Evolutionary conservation across 2,113 vertebrate species (phyloP).

Genomic region (Amphiprion ocellaris): DNA sequence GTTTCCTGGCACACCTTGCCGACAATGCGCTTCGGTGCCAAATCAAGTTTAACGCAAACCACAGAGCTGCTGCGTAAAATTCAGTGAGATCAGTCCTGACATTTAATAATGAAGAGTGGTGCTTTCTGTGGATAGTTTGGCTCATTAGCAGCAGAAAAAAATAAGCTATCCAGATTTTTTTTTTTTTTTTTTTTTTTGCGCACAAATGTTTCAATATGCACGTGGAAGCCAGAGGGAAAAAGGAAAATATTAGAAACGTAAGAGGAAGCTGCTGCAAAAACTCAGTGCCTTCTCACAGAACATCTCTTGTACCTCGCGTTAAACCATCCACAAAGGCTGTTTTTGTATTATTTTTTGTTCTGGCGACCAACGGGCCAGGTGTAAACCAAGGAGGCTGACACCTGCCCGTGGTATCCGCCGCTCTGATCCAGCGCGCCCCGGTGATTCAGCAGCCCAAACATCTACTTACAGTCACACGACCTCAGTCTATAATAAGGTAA

Average conservation of each 20-base stretch:
- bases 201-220: slow-evolving; percentile 19
- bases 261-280: slow-evolving; percentile 40
- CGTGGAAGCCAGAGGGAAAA: slow-evolving; percentile 36
- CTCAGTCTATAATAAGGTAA: slow-evolving; percentile 33
- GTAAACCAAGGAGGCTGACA: slow-evolving; percentile 67
- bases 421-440: slow-evolving; percentile 42
- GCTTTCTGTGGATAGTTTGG: not conserved
- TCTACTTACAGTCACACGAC: slow-evolving; percentile 17
- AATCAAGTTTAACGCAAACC: slow-evolving; percentile 8
- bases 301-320: slow-evolving; percentile 52
- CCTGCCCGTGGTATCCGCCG: slow-evolving; percentile 61
- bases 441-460: slow-evolving; percentile 38
- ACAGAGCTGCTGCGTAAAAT: not conserved
- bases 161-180: not conserved
- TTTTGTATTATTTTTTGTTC: slow-evolving; percentile 4
- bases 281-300: slow-evolving; percentile 38
- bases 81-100: not conserved
- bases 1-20: slow-evolving; percentile 47
- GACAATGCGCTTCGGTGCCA: slow-evolving; percentile 8
- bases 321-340: slow-evolving; percentile 32
- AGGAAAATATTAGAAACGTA: slow-evolving; percentile 53
- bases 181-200: not conserved
- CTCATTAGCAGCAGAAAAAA: too few species aligned
- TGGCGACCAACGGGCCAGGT: slow-evolving; percentile 18
- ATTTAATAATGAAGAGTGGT: not conserved